phyloP scores from a whole-genome alignment of 2,113 vertebrate species.

The Romanogobio albipinnatus region DNA sequence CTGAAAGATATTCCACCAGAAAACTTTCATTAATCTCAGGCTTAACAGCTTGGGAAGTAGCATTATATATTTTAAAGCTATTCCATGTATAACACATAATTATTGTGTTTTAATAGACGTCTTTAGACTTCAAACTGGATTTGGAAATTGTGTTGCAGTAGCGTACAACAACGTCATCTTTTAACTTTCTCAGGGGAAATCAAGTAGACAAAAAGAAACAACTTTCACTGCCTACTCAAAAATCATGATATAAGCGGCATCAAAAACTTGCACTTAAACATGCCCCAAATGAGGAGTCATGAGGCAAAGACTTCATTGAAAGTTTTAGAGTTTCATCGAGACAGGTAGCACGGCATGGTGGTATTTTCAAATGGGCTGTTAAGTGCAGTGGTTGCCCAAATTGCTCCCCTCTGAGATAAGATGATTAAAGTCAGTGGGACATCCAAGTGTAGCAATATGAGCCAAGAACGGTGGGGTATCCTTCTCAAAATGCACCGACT shows the following conservation, averaged over 20 bases:
- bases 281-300: slow-evolving; percentile 25
- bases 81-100: neutral
- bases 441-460: slow-evolving; percentile 76
- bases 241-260: neutral
- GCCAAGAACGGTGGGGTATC: slow-evolving; percentile 48
- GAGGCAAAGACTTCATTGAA: slow-evolving; percentile 60
- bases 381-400: slow-evolving; percentile 72
- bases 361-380: slow-evolving; percentile 75
- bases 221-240: neutral
- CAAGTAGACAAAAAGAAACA: neutral
- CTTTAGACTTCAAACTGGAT: neutral
- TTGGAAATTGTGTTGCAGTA: neutral
- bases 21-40: slow-evolving; percentile 34
- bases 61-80: neutral
- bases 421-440: slow-evolving; percentile 85
- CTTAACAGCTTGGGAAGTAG: slow-evolving; percentile 9
- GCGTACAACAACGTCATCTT: neutral
- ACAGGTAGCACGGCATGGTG: slow-evolving; percentile 70
- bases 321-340: slow-evolving; percentile 66
- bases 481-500: slow-evolving; percentile 28
- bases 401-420: slow-evolving; percentile 78
- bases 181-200: neutral
- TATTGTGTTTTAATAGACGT: neutral
- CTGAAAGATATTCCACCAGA: neutral
- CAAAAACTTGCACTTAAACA: slow-evolving; percentile 34